Conservation (phyloP, 2,113 vertebrate species). For the Stigmatopora argus region DNA sequence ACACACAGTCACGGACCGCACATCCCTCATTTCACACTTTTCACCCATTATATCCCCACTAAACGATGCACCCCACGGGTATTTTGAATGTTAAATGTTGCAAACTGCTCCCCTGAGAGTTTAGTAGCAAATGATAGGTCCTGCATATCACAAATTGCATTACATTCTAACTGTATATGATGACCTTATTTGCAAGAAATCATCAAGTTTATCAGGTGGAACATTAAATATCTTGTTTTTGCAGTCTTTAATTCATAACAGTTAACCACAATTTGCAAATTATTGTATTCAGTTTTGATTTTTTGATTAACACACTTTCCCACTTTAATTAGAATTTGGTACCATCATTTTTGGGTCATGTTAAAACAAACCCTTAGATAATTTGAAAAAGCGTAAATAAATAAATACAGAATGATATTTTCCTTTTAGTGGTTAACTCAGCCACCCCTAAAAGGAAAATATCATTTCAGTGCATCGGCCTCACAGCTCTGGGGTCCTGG, state of each 20-base stretch:
- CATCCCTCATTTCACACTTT: slow-evolving; percentile 44
- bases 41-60: slow-evolving; percentile 36
- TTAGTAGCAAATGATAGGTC: not conserved
- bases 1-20: slow-evolving; percentile 25
- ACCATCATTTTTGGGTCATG: too few relatives aligned
- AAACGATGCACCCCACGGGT: slow-evolving; percentile 18
- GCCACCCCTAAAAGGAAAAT: not conserved
- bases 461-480: too few relatives aligned
- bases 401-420: too few relatives aligned
- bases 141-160: not conserved
- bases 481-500: too few relatives aligned
- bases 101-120: not conserved
- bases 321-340: too few relatives aligned
- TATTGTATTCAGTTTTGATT: too few relatives aligned
- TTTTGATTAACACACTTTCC: too few relatives aligned
- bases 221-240: too few relatives aligned
- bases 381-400: not conserved
- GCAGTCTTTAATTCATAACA: too few relatives aligned
- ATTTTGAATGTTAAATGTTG: slow-evolving; percentile 27
- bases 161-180: not conserved
- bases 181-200: not conserved
- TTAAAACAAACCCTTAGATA: not conserved
- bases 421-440: not conserved
- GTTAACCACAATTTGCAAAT: too few relatives aligned
- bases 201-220: too few relatives aligned